These are phyloP conservation scores for Sebastes kiyomatsui DNA, from an alignment of 2,797 vertebrate genomes.

Conservation along the genomic window DNA sequence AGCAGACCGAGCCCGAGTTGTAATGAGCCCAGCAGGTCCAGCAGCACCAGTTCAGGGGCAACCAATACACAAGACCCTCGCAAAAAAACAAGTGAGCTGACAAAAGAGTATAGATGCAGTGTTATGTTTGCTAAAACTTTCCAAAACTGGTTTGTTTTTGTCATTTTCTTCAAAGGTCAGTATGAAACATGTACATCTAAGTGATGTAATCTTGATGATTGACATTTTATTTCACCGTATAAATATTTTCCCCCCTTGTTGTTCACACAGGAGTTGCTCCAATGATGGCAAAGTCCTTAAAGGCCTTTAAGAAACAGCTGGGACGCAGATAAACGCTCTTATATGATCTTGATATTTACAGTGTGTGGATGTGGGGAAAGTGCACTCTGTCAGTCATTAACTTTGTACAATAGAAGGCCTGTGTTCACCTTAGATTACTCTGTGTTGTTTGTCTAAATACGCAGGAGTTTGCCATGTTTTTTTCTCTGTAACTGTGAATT, in stretches of 20 bases:
- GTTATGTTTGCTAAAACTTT: not conserved
- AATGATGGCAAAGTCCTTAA: slow-evolving; percentile 91
- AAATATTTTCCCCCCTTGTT: not conserved
- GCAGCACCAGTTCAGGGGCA: slow-evolving; percentile 45
- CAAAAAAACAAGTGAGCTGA: slow-evolving; percentile 86
- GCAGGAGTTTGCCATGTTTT: not conserved
- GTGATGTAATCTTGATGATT: not conserved
- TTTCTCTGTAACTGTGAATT: slow-evolving; percentile 23
- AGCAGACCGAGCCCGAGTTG: slow-evolving; percentile 53
- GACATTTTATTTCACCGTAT: not conserved
- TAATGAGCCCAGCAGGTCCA: slow-evolving; percentile 57
- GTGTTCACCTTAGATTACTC: slow-evolving; percentile 37
- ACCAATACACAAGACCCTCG: slow-evolving; percentile 77
- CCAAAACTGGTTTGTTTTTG: not conserved
- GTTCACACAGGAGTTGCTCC: slow-evolving; percentile 85
- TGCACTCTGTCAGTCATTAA: slow-evolving; percentile 46
- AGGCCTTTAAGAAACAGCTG: slow-evolving; percentile 84
- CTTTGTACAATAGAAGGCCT: slow-evolving; percentile 14
- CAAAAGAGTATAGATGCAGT: not conserved
- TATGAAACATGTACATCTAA: not conserved
- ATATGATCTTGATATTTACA: slow-evolving; percentile 3
- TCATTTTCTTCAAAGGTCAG: not conserved
- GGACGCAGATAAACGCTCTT: slow-evolving; percentile 74
- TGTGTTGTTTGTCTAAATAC: slow-evolving; percentile 35
- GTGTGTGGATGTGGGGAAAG: slow-evolving; percentile 23